Base-by-base conservation (phyloP, 2,888 invertebrate species). In the Drosophila niveifrons region DNA sequence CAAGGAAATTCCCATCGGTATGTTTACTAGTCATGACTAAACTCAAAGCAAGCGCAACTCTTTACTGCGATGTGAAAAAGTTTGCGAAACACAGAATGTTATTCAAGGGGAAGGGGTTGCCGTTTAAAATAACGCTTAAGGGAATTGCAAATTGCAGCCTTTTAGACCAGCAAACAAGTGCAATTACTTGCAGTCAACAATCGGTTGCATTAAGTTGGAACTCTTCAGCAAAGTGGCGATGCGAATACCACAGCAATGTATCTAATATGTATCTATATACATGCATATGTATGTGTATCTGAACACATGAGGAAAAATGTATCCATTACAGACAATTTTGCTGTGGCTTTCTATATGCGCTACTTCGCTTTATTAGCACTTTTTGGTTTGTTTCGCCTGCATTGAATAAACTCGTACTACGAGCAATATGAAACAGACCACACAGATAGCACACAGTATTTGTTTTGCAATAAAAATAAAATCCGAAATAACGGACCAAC, bases 401-500 rank as follows among this genome's bases (percentile, higher is more conserved):
- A 53, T 31, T 36, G 41, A 44, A 63, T 52, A 36, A 11, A 41
- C 39, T 41, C 39, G 39, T 8, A 15, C 39, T 41, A 13, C 15
- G 39, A 41, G 39, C 58, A 51, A 64, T 48, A 55, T 53, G 43
- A 28, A 65, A 34, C 47, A 43, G 34, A 57, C 69, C 64, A 18
- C 70, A 65, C 39, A 56, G 23, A 57, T 29, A 50, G 59, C 29
- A 17, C 34, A 36, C 48, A 67, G 61, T 47, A 62, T 66, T 56
- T 66, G 39, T 46, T 59, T 44, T 57, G 59, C 53, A 56, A 75
- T 77, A 69, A 80, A 71, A 83, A 80, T 72, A 79, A 70, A 70
- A 73, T 68, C 67, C 69, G 62, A 66, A 69, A 77, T 69, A 80
- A 77, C 74, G 71, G 77, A 65, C 69, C 67, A 75, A 62, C 74